Evolutionary conservation across 2,113 vertebrate genomes (phyloP), one percentile per base, ranked within the genome.

Genomic region (Lycaon pictus): DNA sequence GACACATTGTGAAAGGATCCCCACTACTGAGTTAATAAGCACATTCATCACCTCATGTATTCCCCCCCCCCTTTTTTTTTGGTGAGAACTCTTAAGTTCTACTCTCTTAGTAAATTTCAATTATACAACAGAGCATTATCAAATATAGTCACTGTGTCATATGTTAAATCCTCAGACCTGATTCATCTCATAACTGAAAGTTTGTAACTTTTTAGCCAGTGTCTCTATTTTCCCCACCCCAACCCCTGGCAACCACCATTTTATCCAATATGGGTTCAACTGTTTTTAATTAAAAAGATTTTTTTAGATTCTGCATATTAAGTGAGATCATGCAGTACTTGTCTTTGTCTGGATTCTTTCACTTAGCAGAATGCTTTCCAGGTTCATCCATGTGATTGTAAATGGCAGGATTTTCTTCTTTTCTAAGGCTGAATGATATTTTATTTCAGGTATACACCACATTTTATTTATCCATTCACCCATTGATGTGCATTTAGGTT

Each of bases 401-500:
- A 77, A 69, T 20, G 35, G 62, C 60, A 93, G 27, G 13, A 77
- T 48, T 87, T 65, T 74, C 72, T 67, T 58, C n/a, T 67, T 19
- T 58, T 48, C 48, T 43, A 87, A 87, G 72, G 51, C 72, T 67
- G 60, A 25, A 19, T 48, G 25, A 10, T 87, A 37, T 77, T 87
- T 20, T 35, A 1, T 37, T 55, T 35, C 25, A 29, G 5, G 11
- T 62, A 23, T 37, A 12, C 5, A 22, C 48, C 25, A 1, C 51
- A 13, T 79, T 48, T 79, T 93, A n/a, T 77, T 37, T 32, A 53
- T 43, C n/a, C 48, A 2, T 56, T 56, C 58, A n/a, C 13, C 63
- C 9, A 0, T 1, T 25, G 25, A 3, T 37, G 25, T 51, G 20
- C 25, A 0, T 22, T 55, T 4, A 67, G 20, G 27, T 37, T 48